Percentiles rank a stretch among this genome's conserved stretches.
phyloP scores from a whole-genome alignment of 2,797 vertebrate species.

The Anolis apletophallus region DNA sequence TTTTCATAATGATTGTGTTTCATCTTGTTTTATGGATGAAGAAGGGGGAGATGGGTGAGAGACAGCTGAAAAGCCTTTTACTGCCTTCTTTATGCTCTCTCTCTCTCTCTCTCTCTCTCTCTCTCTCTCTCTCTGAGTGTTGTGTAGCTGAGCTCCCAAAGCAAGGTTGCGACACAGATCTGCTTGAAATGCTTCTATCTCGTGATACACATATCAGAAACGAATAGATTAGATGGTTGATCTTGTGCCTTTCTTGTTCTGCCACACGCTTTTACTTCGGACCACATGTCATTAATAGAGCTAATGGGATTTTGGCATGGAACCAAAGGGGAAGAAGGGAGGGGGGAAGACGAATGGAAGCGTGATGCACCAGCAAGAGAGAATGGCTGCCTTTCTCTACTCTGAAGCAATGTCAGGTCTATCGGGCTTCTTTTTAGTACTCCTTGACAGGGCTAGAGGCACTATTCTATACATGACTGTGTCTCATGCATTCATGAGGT shows the following conservation, averaged over 20 bases:
- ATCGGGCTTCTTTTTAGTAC: slow-evolving; percentile 64
- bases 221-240: slow-evolving; percentile 54
- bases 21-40: slow-evolving; percentile 62
- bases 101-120: neutral
- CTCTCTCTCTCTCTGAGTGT: slow-evolving; percentile 13
- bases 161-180: neutral
- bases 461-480: slow-evolving; percentile 58
- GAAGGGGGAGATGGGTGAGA: slow-evolving; percentile 31
- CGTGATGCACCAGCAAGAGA: slow-evolving; percentile 43
- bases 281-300: slow-evolving; percentile 74
- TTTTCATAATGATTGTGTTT: slow-evolving; percentile 60
- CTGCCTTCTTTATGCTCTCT: neutral
- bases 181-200: slow-evolving; percentile 52
- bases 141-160: slow-evolving; percentile 13
- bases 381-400: slow-evolving; percentile 60
- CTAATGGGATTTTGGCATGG: slow-evolving; percentile 77
- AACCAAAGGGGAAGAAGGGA: slow-evolving; percentile 57
- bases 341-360: slow-evolving; percentile 54
- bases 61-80: slow-evolving; percentile 51
- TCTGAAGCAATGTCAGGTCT: slow-evolving; percentile 66
- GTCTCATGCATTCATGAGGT: slow-evolving; percentile 77
- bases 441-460: slow-evolving; percentile 70
- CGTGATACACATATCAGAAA: slow-evolving; percentile 66
- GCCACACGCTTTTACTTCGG: slow-evolving; percentile 69
- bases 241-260: slow-evolving; percentile 72